Evolutionary conservation across 2,113 vertebrate species (phyloP), one percentile per base, ranked within the genome.

Genomic region (Zosterops japonicus): DNA sequence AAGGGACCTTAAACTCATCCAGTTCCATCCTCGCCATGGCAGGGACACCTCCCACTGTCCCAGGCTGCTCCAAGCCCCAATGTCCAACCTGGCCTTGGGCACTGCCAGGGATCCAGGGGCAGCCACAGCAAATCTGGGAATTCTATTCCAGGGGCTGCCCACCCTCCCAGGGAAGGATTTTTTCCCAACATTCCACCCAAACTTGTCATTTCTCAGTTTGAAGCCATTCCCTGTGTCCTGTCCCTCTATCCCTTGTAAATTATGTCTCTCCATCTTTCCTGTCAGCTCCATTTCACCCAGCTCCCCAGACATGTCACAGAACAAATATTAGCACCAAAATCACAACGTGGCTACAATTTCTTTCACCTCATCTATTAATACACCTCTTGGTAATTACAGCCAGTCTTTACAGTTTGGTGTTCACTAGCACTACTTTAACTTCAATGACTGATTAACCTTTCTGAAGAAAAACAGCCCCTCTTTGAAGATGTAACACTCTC

Each of bases 381-480:
- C 24, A 89, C 19, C 74, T 82, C 61, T 3, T 63, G 69, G 84
- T 81, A 81, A 92, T 42, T 57, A 69, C n/a, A 80, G 31, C 41
- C 69, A 77, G 35, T 56, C 55, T 84, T 93, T 83, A 22, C 61
- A 91, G 59, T 35, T 91, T 56, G 46, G n/a, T 65, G 92, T 75
- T 91, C 87, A 52, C 47, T 68, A 67, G 47, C 65, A 83, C n/a
- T 60, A 2, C 60, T 83, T 92, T 60, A 87, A 87, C 67, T 92
- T 93, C 93, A 88, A 24, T 83, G 86, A 17, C 83, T 70, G 90
- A 81, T 91, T 84, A 96, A 96, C 91, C 87, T 82, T 53, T 77
- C 76, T 80, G 64, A 41, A 75, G 81, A 61, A 91, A 89, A 81
- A 0, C 83, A 95, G 46, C 42, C 87, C 87, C 72, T 76, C 72